Percentiles rank a stretch among this genome's conserved stretches.
Conservation (phyloP, 2,888 invertebrate genomes). For the Zhengitettix transpicula region DNA sequence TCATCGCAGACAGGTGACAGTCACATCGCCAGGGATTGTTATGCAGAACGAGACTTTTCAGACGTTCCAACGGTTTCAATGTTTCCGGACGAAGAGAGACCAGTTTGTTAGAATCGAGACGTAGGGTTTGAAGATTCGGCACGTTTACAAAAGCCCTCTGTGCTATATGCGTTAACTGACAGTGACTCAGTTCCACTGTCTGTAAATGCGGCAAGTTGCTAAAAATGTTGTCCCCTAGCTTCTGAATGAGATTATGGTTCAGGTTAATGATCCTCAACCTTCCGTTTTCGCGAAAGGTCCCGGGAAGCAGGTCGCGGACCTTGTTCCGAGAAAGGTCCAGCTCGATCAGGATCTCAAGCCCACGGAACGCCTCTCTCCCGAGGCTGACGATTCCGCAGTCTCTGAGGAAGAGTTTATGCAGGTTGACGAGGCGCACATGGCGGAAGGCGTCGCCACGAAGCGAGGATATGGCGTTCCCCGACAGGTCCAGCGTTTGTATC, state of each 20-base stretch:
- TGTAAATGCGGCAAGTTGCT: slow-evolving; percentile 54
- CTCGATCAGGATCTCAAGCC: slow-evolving; percentile 62
- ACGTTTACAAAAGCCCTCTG: slow-evolving; percentile 53
- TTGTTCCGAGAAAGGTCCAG: slow-evolving; percentile 64
- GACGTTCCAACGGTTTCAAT: slow-evolving; percentile 24
- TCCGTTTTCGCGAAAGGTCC: slow-evolving; percentile 51
- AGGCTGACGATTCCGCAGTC: slow-evolving; percentile 57
- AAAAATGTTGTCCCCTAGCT: slow-evolving; percentile 59
- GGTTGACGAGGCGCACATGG: slow-evolving; percentile 51
- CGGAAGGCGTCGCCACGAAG: slow-evolving; percentile 50
- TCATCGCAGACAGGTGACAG: slow-evolving; percentile 61
- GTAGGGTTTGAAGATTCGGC: slow-evolving; percentile 47
- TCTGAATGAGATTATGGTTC: slow-evolving; percentile 56
- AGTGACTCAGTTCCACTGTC: slow-evolving; percentile 59
- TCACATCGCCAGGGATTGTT: slow-evolving; percentile 83
- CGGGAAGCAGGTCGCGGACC: slow-evolving; percentile 44
- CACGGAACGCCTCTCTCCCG: slow-evolving; percentile 58
- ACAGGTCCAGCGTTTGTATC: slow-evolving; percentile 50
- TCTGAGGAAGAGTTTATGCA: slow-evolving; percentile 61
- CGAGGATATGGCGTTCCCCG: slow-evolving; percentile 48
- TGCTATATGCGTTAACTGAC: slow-evolving; percentile 50
- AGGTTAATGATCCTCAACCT: slow-evolving; percentile 55
- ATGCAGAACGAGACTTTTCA: slow-evolving; percentile 56
- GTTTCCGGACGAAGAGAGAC: slow-evolving; percentile 35
- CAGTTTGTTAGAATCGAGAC: slow-evolving; percentile 57